A percentile compares a stretch with the other conserved stretches of the same genome.
These are phyloP conservation scores for Peromyscus melanophrys DNA, from an alignment of 2,797 vertebrate species.

Conservation along the genomic window DNA sequence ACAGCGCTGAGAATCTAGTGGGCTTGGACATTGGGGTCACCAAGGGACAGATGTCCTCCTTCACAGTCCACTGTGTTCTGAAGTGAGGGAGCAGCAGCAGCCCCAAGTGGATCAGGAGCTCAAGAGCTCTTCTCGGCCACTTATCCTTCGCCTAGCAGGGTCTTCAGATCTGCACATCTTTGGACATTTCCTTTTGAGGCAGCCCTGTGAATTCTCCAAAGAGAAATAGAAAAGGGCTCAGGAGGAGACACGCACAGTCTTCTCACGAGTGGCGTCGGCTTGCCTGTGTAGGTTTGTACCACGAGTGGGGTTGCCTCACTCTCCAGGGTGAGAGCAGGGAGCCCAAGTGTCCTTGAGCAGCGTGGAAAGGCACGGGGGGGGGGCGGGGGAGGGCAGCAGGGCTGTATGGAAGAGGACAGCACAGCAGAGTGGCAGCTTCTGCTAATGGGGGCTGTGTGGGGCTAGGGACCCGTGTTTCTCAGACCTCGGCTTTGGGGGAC, in stretches of 20 bases:
- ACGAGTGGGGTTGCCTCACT: neutral
- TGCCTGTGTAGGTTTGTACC: neutral
- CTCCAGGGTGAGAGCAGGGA: neutral
- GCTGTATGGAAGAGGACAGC: neutral
- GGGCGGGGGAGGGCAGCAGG: neutral
- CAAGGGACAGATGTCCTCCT: neutral
- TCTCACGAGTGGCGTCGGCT: neutral
- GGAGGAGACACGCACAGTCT: neutral
- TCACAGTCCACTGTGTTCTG: slow-evolving; percentile 15
- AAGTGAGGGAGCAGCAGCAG: slow-evolving; percentile 7
- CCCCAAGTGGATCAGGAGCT: slow-evolving; percentile 49
- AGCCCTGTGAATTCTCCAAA: neutral
- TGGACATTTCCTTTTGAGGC: slow-evolving; percentile 25
- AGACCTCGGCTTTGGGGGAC: neutral
- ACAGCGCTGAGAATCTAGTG: neutral
- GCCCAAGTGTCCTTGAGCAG: neutral
- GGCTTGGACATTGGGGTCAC: neutral
- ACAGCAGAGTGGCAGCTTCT: neutral
- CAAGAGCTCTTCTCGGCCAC: slow-evolving; percentile 63
- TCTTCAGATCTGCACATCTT: slow-evolving; percentile 34
- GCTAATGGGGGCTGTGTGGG: neutral
- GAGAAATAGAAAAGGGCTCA: neutral
- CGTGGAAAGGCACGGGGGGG: neutral
- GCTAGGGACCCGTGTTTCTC: neutral
- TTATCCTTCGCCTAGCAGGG: neutral